These are phyloP conservation scores for Conistra vaccinii DNA, from an alignment of 2,888 invertebrate species.

Conservation along the genomic window DNA sequence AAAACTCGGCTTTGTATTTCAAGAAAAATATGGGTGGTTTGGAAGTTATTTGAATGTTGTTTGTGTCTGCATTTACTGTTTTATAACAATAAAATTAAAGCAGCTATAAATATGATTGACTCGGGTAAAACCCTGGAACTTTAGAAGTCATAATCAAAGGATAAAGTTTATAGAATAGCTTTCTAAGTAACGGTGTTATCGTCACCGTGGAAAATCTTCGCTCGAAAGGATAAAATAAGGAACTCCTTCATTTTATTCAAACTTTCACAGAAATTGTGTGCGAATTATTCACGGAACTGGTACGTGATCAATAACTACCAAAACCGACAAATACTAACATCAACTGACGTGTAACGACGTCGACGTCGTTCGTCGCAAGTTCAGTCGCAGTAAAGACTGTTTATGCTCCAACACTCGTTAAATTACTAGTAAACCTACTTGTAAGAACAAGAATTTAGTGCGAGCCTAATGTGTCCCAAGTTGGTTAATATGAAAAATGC, in stretches of 20 bases:
- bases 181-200: constrained; percentile 2
- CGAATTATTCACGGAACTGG: constrained; percentile 40
- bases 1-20: constrained; percentile 70
- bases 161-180: constrained; percentile 25
- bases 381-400: constrained; percentile 58
- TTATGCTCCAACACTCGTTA: constrained; percentile 57
- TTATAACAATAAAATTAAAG: constrained; percentile 49
- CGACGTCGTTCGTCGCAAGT: constrained; percentile 53
- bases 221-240: constrained; percentile 13
- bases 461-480: constrained; percentile 74
- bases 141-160: constrained; percentile 22
- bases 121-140: background rate
- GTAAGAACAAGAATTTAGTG: constrained; percentile 61
- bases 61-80: constrained; percentile 52
- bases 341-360: constrained; percentile 43
- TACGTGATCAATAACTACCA: constrained; percentile 52
- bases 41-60: constrained; percentile 60
- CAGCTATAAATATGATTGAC: constrained; percentile 35
- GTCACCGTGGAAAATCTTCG: constrained; percentile 19
- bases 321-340: constrained; percentile 42
- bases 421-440: constrained; percentile 63
- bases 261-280: constrained; percentile 40
- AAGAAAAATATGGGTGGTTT: constrained; percentile 65
- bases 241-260: constrained; percentile 22
- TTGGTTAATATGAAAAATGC: constrained; percentile 81